Base-by-base conservation (phyloP, 2,113 vertebrate species). In the Geococcyx californianus region DNA sequence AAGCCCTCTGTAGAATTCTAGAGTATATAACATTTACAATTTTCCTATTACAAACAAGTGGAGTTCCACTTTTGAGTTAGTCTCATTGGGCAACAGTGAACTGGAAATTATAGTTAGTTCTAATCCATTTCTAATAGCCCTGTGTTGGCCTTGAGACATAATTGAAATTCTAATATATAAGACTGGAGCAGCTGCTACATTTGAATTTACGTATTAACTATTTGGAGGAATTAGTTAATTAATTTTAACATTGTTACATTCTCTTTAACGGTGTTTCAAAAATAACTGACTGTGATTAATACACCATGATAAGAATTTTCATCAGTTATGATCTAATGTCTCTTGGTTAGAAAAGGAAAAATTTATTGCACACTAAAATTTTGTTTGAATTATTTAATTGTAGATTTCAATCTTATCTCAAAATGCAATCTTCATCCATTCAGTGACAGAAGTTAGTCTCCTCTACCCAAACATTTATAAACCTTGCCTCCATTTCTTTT, bases 281-380 rank as follows among this genome's bases (percentile, higher is more conserved):
- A 97, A 98, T 97, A 97, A 95, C 95, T 97, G 54, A 34, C 72
- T 66, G 86, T 96, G 97, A 98, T 98, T 98, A 98, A 98, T 97
- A 96, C 95, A 95, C 52, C 96, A 95, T 92, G 94, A 97, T 96
- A 93, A 64, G 96, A 97, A 98, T 97, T 98, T 97, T 98, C 96
- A 98, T 98, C 95, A 98, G 94, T 96, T 94, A 58, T 31, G 38
- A 97, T 97, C 94, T 96, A 91, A 95, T 49, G 36, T 77, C 95
- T 97, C 97, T 95, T 94, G 11, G 2, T 92, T 89, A 75, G 75
- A 97, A 97, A 85, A 95, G 47, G 63, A 96, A 92, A 81, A 78
- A 94, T 97, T 97, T 96, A 96, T 95, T 96, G 84, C 80, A 94
- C 83, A 94, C 96, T 97, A 97, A 97, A 96, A 97, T 81, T 95